phyloP scores from a whole-genome alignment of 2,797 vertebrate species.

The Coreius guichenoti region DNA sequence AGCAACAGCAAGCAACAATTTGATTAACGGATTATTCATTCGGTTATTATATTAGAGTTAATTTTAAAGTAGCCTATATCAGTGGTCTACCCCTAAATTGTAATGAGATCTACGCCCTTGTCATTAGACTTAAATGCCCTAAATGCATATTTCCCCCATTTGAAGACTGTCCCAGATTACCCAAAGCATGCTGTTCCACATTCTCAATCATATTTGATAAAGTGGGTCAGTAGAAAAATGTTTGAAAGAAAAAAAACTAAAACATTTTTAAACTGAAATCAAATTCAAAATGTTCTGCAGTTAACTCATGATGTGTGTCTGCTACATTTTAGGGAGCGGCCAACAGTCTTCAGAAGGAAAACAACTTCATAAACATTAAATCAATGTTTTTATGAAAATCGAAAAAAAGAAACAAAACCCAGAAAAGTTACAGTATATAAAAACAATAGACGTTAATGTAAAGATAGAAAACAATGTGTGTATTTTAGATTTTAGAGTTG shows the following conservation, averaged over 20 bases:
- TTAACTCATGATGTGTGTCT: background rate
- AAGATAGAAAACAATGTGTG: background rate
- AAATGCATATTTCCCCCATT: constrained; percentile 27
- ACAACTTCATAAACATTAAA: background rate
- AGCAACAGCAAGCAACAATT: no score
- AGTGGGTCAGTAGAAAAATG: constrained; percentile 10
- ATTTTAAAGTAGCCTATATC: no score
- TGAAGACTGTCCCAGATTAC: constrained; percentile 43
- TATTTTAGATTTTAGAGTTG: background rate
- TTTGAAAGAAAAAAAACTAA: background rate
- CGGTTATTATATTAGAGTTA: background rate
- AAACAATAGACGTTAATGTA: background rate
- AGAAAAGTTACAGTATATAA: background rate
- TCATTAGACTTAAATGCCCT: constrained; percentile 3
- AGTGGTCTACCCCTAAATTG: no score
- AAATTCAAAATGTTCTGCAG: background rate
- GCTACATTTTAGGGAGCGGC: background rate
- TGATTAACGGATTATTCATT: no score
- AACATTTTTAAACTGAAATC: background rate
- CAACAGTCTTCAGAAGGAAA: background rate
- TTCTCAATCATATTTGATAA: constrained; percentile 40
- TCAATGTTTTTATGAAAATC: background rate
- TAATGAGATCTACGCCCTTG: background rate
- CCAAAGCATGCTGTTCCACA: constrained; percentile 31
- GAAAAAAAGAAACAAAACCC: background rate